Percentiles rank a stretch among this genome's conserved stretches.
Evolutionary conservation across 2,797 vertebrate species (phyloP).

Genomic region (Sebastes dallii): DNA sequence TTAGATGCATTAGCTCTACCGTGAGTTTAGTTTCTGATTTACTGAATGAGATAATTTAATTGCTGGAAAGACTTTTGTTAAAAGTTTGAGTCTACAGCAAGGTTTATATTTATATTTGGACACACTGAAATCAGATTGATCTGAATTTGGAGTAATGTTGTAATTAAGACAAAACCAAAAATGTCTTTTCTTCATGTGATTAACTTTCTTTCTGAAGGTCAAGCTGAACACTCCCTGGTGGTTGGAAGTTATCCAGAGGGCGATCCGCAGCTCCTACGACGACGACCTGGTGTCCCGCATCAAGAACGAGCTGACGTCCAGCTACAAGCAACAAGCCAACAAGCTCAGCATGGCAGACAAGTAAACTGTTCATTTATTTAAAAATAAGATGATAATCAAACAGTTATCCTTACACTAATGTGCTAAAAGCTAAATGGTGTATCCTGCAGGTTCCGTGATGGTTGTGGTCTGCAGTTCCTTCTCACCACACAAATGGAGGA

Average conservation of each 20-base stretch:
- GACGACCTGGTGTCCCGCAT: constrained; percentile 94
- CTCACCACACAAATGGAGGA: constrained; percentile 94
- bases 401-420: not conserved
- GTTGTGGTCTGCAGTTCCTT: constrained; percentile 91
- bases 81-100: not conserved
- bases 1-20: not conserved
- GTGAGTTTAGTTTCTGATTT: not conserved
- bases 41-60: not conserved
- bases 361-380: constrained; percentile 73
- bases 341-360: constrained; percentile 97
- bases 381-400: not conserved
- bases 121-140: not conserved
- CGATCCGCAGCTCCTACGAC: constrained; percentile 82
- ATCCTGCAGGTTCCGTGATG: constrained; percentile 89
- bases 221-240: constrained; percentile 93
- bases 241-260: constrained; percentile 91
- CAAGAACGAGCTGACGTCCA: constrained; percentile 92
- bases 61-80: not conserved
- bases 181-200: not conserved
- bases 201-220: constrained; percentile 76
- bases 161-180: not conserved
- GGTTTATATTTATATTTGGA: not conserved
- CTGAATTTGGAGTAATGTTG: not conserved
- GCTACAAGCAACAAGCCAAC: constrained; percentile 91
- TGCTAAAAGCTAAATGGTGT: not conserved